Percentiles rank a stretch among this genome's conserved stretches.
Conservation (phyloP, 2,113 vertebrate species). For the Ceyx melanurus region DNA sequence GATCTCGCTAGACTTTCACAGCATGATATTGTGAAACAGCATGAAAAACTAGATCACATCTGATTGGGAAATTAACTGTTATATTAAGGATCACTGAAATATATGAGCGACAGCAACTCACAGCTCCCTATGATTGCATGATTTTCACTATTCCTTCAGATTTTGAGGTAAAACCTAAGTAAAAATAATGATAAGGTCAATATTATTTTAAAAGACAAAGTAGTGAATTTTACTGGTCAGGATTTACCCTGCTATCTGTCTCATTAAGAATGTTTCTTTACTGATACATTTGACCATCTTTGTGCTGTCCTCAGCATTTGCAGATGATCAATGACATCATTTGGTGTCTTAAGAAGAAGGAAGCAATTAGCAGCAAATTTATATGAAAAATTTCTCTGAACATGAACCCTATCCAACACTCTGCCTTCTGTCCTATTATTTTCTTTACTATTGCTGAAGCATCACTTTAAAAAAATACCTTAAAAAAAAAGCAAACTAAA, state of each 20-base stretch:
- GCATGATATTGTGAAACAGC: not conserved
- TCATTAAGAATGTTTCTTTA: slow-evolving; percentile 66
- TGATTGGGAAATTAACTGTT: not conserved
- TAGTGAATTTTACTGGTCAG: slow-evolving; percentile 34
- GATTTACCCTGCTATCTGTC: slow-evolving; percentile 36
- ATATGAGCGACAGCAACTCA: not conserved
- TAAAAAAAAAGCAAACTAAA: slow-evolving; percentile 3
- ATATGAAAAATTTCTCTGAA: slow-evolving; percentile 58
- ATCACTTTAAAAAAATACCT: not conserved
- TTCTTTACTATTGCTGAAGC: not conserved
- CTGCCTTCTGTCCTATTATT: slow-evolving; percentile 37
- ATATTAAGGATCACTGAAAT: not conserved
- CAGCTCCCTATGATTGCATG: not conserved
- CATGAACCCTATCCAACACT: not conserved
- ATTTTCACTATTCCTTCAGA: not conserved
- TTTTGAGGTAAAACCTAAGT: slow-evolving; percentile 7
- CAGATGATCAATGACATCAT: slow-evolving; percentile 63
- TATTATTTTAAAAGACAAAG: slow-evolving; percentile 49
- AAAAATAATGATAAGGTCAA: not conserved
- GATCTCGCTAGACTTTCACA: not conserved
- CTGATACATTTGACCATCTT: slow-evolving; percentile 56
- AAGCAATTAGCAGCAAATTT: slow-evolving; percentile 68
- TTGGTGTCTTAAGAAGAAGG: slow-evolving; percentile 61
- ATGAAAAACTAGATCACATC: not conserved
- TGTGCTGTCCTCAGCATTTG: slow-evolving; percentile 54